Base-by-base conservation (phyloP, 2,113 vertebrate genomes). In the Odocoileus hemionus region DNA sequence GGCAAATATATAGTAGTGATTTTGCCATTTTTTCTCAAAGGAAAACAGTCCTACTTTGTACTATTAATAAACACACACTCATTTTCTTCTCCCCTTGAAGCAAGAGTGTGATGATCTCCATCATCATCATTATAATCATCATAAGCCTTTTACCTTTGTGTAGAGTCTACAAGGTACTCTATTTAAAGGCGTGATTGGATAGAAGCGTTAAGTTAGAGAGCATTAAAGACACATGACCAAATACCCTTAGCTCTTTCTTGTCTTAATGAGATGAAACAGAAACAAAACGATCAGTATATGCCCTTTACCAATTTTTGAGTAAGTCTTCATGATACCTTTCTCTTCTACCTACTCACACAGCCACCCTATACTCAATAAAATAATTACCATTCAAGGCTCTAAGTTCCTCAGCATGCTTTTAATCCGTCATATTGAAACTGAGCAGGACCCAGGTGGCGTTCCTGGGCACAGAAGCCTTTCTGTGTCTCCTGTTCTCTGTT, bases 21-120 rank as follows among this genome's bases (percentile, higher is more conserved):
- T 67, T 80, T 79, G n/a, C 50, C 11, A 58, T 54, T 54, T 89
- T 85, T 36, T 67, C 57, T 89, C 78, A 88, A 88, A 94, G 28
- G 55, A 52, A 94, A 89, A 21, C 16, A 60, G 5, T 45, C 3
- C 11, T 92, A 58, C 23, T 79, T 70, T 79, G 47, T 47, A 57
- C 54, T 89, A 26, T 36, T 92, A 92, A 91, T 50, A 78, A 54
- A 92, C 15, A 45, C 64, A 94, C 30, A 61, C 30, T 84, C 15
- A 19, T 84, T 82, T 91, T 67, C 61, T 54, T 30, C 19, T 43
- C 14, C 12, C 5, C 23, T 94, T 84, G 76, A 79, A 52, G 17
- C 21, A 88, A 57, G 19, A 57, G 28, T 45, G 17, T 36, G 28
- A 43, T 67, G 12, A 60, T 47, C 39, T 91, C 36, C 17, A 12